A percentile compares a stretch with the other conserved stretches of the same genome.
Evolutionary conservation across 2,797 vertebrate species (phyloP).

Genomic region (Spinibarbus caldwelli): DNA sequence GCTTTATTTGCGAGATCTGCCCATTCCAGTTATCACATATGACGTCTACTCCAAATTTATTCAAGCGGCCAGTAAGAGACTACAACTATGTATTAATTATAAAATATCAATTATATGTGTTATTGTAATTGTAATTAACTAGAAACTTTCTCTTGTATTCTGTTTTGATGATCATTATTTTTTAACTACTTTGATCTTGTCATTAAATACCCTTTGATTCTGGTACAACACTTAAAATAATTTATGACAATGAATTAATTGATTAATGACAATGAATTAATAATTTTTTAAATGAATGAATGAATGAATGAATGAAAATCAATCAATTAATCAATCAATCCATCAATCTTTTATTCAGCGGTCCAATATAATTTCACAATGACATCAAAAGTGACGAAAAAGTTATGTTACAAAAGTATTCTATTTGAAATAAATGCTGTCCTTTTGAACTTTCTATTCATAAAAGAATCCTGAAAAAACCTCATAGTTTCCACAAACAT

Average conservation of each 20-base stretch:
- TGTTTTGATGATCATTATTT: neutral
- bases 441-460: neutral
- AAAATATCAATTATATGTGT: neutral
- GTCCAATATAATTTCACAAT: neutral
- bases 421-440: neutral
- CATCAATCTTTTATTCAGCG: neutral
- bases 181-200: neutral
- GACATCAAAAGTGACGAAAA: neutral
- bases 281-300: too few species aligned
- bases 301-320: neutral
- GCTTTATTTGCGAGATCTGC: conserved; percentile 97
- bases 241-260: neutral
- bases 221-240: neutral
- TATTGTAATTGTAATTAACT: neutral
- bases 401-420: neutral
- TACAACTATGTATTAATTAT: neutral
- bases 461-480: neutral
- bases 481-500: neutral
- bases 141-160: neutral
- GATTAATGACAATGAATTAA: neutral
- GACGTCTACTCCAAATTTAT: conserved; percentile 97
- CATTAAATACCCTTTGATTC: neutral
- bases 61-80: conserved; percentile 93
- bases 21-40: conserved; percentile 96
- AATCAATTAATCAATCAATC: neutral